These are phyloP conservation scores for Dasysyrphus tricinctus DNA, from an alignment of 2,888 invertebrate species.

Conservation along the genomic window DNA sequence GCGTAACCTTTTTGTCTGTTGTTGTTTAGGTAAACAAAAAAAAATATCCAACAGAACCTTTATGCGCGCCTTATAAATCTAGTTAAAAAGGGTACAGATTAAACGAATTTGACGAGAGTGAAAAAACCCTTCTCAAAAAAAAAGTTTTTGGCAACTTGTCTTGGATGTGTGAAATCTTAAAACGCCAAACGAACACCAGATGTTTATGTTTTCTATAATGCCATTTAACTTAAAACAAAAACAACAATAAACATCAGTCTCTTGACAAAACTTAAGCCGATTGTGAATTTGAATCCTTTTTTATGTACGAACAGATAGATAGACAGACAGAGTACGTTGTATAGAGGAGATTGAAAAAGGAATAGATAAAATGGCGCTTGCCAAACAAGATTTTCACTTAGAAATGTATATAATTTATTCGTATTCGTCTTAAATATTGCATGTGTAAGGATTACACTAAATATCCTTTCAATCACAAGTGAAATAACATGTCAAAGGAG, in stretches of 20 bases:
- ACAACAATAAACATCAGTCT: constrained; percentile 4
- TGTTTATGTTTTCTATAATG: constrained; percentile 19
- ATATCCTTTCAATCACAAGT: constrained; percentile 28
- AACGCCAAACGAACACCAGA: constrained; percentile 24
- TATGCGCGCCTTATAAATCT: neutral
- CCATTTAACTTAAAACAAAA: constrained; percentile 12
- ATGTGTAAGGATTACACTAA: constrained; percentile 9
- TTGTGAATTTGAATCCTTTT: constrained; percentile 29
- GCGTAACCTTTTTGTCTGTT: neutral
- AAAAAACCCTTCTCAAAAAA: constrained; percentile 24
- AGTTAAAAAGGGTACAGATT: neutral
- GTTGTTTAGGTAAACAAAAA: neutral
- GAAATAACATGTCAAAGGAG: neutral
- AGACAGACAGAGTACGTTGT: neutral
- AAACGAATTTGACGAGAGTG: constrained; percentile 9
- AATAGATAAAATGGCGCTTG: neutral
- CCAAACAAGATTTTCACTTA: constrained; percentile 25
- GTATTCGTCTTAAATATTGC: constrained; percentile 2
- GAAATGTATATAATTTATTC: constrained; percentile 24
- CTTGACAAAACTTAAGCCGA: constrained; percentile 46
- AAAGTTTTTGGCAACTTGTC: constrained; percentile 21
- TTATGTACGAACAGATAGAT: neutral
- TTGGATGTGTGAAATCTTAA: neutral
- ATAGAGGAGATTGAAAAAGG: neutral
- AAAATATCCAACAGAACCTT: neutral